phyloP scores from a whole-genome alignment of 2,888 invertebrate species.

The Plusia festucae region DNA sequence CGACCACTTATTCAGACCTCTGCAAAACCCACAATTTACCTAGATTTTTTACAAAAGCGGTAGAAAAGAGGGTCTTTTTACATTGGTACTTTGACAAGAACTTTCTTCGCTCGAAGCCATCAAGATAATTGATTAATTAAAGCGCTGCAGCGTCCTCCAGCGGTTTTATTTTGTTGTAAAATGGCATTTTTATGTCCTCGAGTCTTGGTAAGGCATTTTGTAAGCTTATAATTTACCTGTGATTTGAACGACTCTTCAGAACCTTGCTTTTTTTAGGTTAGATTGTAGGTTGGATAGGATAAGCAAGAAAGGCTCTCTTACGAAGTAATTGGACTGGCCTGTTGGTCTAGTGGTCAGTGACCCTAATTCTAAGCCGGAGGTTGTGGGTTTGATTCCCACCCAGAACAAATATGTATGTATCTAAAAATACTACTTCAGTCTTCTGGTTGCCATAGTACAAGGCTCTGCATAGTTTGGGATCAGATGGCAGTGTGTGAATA shows the following conservation, averaged over 20 bases:
- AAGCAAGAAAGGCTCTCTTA: too few relatives aligned
- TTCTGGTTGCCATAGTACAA: too few relatives aligned
- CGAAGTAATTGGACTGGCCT: too few relatives aligned
- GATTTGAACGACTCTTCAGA: background rate
- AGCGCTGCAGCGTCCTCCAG: slow-evolving; percentile 65
- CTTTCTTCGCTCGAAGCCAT: slow-evolving; percentile 67
- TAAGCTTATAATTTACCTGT: background rate
- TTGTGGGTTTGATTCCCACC: too few relatives aligned
- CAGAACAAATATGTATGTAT: too few relatives aligned
- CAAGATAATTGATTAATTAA: slow-evolving; percentile 77
- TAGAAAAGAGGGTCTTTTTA: slow-evolving; percentile 23
- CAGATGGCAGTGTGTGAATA: too few relatives aligned
- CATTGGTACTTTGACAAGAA: slow-evolving; percentile 61
- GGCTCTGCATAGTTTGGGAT: too few relatives aligned
- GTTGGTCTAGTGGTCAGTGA: too few relatives aligned
- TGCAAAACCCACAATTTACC: slow-evolving; percentile 14
- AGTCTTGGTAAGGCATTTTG: slow-evolving; percentile 7
- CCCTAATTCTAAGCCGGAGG: too few relatives aligned
- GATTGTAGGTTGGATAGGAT: too few relatives aligned
- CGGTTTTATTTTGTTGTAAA: slow-evolving; percentile 49
- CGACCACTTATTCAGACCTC: slow-evolving; percentile 58
- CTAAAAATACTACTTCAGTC: too few relatives aligned
- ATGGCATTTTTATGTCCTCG: slow-evolving; percentile 44
- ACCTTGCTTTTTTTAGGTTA: too few relatives aligned
- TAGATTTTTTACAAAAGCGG: slow-evolving; percentile 12